Evolutionary conservation across 2,888 invertebrate genomes (phyloP), one percentile per base, ranked within the genome.

Genomic region (Drosophila lacicola): DNA sequence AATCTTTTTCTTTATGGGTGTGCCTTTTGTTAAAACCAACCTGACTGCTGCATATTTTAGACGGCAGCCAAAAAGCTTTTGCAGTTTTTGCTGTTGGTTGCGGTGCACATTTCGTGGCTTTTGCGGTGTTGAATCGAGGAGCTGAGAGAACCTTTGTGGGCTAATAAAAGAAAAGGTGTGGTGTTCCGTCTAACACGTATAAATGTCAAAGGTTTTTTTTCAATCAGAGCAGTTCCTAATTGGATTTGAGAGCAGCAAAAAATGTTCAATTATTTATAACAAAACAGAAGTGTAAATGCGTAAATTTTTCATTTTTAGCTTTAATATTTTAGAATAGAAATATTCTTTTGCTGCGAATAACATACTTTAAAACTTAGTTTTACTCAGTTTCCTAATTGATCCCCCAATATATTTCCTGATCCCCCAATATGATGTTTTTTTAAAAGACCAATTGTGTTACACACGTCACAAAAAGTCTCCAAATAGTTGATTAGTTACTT

Each of bases 21-120:
- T 13, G 13, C 41, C 41, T 53, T 53, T 53, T 41, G 41, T 53
- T 53, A 4, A 10, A 36, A 41, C 41, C 17, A 17, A 33, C 33
- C 41, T 41, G 29, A 53, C 4, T 36, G 36, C 80, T 74, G 80
- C 55, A 61, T 61, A 55, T 54, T 65, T 63, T 49, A 56, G 60
- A 49, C 46, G 56, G 45, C 53, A 25, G 53, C 19, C 53, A 70
- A 76, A 57, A 79, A 73, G 44, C 70, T 37, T 61, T 42, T 37
- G 36, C 39, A 57, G 61, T 47, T 58, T 66, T 57, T 39, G 39
- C 39, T 54, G 33, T 36, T 60, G 36, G 10, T 29, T 54, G 42
- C 44, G 62, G 45, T 66, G 66, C 76, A 61, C 74, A 79, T 78
- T 80, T 78, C 63, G 78, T 50, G 78, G 81, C 65, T 66, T 68